Conservation (phyloP, 2,797 vertebrate genomes). For the Thalassophryne amazonica region DNA sequence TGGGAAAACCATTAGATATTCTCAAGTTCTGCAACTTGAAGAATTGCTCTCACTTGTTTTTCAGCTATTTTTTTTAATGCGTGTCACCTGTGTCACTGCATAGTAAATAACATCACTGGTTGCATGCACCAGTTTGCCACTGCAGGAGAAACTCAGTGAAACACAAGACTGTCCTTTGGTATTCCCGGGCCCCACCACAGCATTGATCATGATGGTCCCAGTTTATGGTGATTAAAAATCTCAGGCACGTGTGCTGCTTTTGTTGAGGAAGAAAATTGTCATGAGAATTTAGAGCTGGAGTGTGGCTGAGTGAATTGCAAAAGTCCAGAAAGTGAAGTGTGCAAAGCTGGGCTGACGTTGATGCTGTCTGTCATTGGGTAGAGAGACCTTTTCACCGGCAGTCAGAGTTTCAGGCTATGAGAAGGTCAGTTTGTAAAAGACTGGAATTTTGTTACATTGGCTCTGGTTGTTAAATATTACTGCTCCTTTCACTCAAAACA, state of each 20-base stretch:
- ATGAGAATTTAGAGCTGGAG: conserved; percentile 24
- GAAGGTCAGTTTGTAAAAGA: conserved; percentile 49
- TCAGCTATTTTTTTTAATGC: conserved; percentile 1
- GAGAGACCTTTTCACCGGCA: conserved; percentile 49
- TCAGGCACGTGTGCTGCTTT: conserved; percentile 19
- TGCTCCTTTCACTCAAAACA: not conserved
- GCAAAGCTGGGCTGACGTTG: conserved; percentile 29
- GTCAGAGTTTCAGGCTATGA: conserved; percentile 44
- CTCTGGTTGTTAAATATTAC: not conserved
- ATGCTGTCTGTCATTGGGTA: conserved; percentile 30
- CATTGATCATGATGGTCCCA: conserved; percentile 21
- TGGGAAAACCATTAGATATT: not conserved
- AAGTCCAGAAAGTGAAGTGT: conserved; percentile 56
- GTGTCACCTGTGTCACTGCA: not conserved
- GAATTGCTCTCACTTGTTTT: not conserved
- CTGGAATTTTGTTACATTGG: conserved; percentile 20
- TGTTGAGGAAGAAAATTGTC: conserved; percentile 1
- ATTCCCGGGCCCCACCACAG: not conserved
- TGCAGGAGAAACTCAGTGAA: not conserved
- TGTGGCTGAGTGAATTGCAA: conserved; percentile 18
- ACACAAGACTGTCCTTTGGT: conserved; percentile 5
- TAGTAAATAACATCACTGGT: not conserved
- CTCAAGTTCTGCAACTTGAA: not conserved
- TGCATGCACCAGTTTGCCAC: conserved; percentile 2
- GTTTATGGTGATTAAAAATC: conserved; percentile 40